A percentile compares a stretch with the other conserved stretches of the same genome.
These are phyloP conservation scores for Acropternis orthonyx DNA, from an alignment of 2,797 vertebrate species.

Conservation along the genomic window DNA sequence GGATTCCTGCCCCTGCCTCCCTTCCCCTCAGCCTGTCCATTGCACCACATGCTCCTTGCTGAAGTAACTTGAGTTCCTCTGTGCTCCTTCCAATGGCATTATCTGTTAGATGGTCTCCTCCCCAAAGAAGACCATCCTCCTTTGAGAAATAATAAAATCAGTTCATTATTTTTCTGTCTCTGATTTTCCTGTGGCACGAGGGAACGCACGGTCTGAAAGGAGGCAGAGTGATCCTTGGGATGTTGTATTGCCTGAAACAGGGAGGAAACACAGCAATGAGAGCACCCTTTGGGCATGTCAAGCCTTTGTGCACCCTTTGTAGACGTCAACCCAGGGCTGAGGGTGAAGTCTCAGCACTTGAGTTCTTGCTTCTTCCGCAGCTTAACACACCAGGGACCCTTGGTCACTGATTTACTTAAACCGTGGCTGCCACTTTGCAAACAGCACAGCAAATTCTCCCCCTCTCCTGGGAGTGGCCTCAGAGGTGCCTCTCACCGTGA, in stretches of 20 bases:
- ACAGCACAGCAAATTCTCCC: too few species aligned
- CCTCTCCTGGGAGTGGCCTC: not conserved
- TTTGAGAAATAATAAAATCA: not conserved
- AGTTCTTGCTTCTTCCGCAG: fast-evolving
- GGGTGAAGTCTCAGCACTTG: fast-evolving
- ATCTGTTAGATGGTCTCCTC: not conserved
- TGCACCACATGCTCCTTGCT: fast-evolving
- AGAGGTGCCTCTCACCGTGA: not conserved
- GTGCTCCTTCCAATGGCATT: not conserved
- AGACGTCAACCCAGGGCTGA: not conserved
- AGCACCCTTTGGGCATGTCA: fast-evolving
- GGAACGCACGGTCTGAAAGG: fast-evolving
- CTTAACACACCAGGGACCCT: fast-evolving
- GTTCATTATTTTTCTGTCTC: not conserved
- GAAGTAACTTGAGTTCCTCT: not conserved
- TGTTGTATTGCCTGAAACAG: fast-evolving
- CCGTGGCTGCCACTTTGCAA: fast-evolving
- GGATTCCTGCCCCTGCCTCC: fast-evolving
- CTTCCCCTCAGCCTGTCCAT: fast-evolving
- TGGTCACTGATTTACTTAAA: fast-evolving
- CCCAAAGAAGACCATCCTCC: not conserved
- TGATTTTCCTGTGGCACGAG: fast-evolving
- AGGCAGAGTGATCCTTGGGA: fast-evolving
- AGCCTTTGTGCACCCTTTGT: not conserved
- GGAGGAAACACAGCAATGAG: fast-evolving